phyloP scores from a whole-genome alignment of 2,888 invertebrate species.

The Drosophila ustulata region DNA sequence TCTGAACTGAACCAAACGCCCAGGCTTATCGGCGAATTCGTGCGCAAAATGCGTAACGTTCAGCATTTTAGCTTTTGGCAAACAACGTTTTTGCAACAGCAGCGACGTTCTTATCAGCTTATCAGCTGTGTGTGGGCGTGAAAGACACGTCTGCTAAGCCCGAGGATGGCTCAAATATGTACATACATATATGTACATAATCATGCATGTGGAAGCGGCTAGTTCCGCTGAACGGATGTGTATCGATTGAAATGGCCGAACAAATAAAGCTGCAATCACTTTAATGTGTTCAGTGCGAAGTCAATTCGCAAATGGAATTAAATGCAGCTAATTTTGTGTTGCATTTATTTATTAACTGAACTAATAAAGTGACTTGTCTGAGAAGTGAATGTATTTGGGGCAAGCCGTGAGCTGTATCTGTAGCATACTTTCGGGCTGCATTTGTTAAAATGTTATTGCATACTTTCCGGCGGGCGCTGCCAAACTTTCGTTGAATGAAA shows the following conservation, averaged over 20 bases:
- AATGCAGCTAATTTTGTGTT: background rate
- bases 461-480: conserved; percentile 14
- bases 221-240: background rate
- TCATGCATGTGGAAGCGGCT: background rate
- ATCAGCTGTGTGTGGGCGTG: conserved; percentile 37
- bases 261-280: conserved; percentile 41
- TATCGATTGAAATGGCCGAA: conserved; percentile 24
- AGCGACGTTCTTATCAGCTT: conserved; percentile 50
- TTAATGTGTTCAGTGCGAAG: conserved; percentile 13
- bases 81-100: conserved; percentile 37
- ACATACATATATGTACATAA: conserved; percentile 24
- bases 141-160: conserved; percentile 18
- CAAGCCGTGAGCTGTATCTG: background rate
- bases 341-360: too few relatives aligned
- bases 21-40: conserved; percentile 52
- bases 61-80: conserved; percentile 16
- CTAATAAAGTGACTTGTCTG: background rate
- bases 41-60: conserved; percentile 61
- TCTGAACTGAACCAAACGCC: conserved; percentile 9
- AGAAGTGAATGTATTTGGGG: background rate
- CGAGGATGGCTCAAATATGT: conserved; percentile 35
- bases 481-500: conserved; percentile 4
- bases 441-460: conserved; percentile 12
- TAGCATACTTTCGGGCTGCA: conserved; percentile 25
- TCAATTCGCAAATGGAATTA: background rate